Base-by-base conservation (phyloP, 2,797 vertebrate species). In the Balearica regulorum region DNA sequence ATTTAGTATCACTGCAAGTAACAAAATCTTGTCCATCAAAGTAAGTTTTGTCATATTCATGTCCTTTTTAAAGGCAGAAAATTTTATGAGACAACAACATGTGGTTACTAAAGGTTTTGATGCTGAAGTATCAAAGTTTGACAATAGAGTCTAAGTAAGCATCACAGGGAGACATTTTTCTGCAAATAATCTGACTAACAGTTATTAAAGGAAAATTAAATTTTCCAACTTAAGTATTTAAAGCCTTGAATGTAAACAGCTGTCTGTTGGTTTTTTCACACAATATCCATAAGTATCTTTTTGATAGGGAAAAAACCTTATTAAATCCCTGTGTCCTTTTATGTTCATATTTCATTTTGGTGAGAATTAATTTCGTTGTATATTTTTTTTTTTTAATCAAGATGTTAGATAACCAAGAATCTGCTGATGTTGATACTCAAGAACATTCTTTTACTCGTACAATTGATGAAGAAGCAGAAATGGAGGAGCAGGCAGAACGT, bases 391-490 rank as follows among this genome's bases (percentile, higher is more conserved):
- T 80, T 89, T 46, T 2, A 54, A 70, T 94, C 83, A 97, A 99
- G 99, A 98, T 99, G 89, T 98, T 99, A 60, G 99, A 99, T 96
- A 99, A 99, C 78, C 99, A 99, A 95, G 99, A 99, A 81, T 99
- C 99, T 64, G 97, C 98, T 96, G 99, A 99, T 96, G 95, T 98
- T 96, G 99, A 99, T 95, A 98, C 99, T 76, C 99, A 99, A 96
- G 99, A 99, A 57, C 98, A 98, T 96, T 98, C 99, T 9, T 99
- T 99, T 96, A 99, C 99, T 13, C 99, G 99, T 62, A 99, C 99
- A 88, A 99, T 99, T 77, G 99, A 99, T 51, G 99, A 99, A 95
- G 99, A 99, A 98, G 99, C 99, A 2, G 99, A 99, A 97, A 98
- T 99, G 87, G 99, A 99, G 76, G 99, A 99, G 92, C 98, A 99